Evolutionary conservation across 2,888 invertebrate genomes (phyloP), one percentile per base, ranked within the genome.

Genomic region (Danaus chrysippus): DNA sequence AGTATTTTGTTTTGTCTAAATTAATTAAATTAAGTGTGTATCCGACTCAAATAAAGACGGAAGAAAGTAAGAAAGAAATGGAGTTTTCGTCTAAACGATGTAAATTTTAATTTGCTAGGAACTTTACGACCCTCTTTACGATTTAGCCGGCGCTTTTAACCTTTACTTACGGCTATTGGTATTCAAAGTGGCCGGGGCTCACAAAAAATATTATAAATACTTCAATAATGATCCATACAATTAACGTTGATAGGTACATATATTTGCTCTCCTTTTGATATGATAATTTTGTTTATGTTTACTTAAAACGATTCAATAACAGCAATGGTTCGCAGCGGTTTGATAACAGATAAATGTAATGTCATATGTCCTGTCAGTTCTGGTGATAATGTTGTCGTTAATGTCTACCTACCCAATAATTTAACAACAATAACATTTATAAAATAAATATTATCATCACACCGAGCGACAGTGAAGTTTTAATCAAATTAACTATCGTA

Each of bases 41-140:
- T 80, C 79, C 83, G 83, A 83, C 84, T 84, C 81, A 83, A 86
- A 83, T 79, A 79, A 77, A 77, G 77, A 71, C 75, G 74, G 75
- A 78, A 84, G 83, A 87, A 86, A 84, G 76, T 79, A 79, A 83
- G 84, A 83, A 80, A 78, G 76, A 78, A 81, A 79, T 81, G 76
- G 83, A 81, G 81, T 84, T 87, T 89, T 88, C 88, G 88, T 88
- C 88, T 86, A 84, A 88, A 77, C 86, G 83, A 86, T 88, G 88
- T 87, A 87, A 89, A 91, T 88, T 91, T 88, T 87, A 89, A 90
- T 89, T 89, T 89, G 86, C 85, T 79, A 78, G 81, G 83, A 84
- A 87, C 85, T 91, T 91, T 88, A 89, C 84, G 85, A 81, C 82
- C 74, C 86, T 85, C 84, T 89, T 90, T 89, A 88, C 86, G 87